Percentiles rank a stretch among this genome's conserved stretches.
These are phyloP conservation scores for Rhysida immarginata DNA, from an alignment of 1,140 invertebrate species.

Conservation along the genomic window DNA sequence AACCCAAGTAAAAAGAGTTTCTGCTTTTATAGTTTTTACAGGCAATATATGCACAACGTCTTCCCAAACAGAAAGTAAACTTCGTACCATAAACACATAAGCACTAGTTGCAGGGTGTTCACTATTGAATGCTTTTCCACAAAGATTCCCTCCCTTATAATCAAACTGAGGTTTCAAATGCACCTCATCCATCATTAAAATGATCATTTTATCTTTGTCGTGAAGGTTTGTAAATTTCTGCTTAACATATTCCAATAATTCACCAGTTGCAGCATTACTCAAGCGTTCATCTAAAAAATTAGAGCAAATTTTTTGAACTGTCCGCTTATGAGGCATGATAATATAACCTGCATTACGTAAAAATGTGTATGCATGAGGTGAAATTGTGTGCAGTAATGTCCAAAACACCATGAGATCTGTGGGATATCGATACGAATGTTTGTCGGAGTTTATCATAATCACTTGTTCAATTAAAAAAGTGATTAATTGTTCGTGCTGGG, in stretches of 20 bases:
- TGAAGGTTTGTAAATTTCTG: neutral
- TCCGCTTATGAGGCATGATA: neutral
- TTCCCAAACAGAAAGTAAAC: constrained; percentile 8
- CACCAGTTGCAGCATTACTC: neutral
- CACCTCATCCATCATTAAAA: constrained; percentile 17
- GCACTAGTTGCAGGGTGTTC: constrained; percentile 12
- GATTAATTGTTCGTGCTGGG: too few relatives aligned
- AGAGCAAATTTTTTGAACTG: neutral
- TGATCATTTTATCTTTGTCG: neutral
- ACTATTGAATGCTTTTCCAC: constrained; percentile 13
- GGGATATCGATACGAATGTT: neutral
- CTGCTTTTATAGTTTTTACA: constrained; percentile 11
- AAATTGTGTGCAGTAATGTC: neutral
- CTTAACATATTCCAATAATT: constrained; percentile 1
- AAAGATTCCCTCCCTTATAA: constrained; percentile 16
- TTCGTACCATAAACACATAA: constrained; percentile 16
- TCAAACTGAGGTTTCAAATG: constrained; percentile 15
- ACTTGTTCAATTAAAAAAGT: neutral
- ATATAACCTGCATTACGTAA: neutral
- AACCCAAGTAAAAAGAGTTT: constrained; percentile 5
- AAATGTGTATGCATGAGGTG: neutral
- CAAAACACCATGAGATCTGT: neutral
- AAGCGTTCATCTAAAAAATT: neutral
- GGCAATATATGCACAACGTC: constrained; percentile 17
- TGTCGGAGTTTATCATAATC: neutral